Percentiles rank a stretch among this genome's conserved stretches.
These are phyloP conservation scores for Bombus ignitus DNA, from an alignment of 1,140 invertebrate genomes.

Conservation along the genomic window DNA sequence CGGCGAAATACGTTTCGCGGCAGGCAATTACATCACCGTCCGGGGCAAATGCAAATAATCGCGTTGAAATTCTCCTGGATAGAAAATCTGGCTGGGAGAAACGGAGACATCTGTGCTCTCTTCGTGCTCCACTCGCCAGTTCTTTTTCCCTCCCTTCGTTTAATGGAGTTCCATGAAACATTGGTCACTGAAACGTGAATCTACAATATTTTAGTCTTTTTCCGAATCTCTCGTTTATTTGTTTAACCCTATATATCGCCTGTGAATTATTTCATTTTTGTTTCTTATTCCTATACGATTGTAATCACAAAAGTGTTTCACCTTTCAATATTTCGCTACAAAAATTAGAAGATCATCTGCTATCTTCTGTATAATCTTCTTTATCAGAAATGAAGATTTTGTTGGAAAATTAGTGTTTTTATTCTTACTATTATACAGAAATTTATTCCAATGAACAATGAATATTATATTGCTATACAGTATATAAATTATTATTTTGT, in stretches of 20 bases:
- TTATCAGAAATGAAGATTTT: background rate
- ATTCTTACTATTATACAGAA: background rate
- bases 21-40: slow-evolving; percentile 20
- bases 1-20: slow-evolving; percentile 17
- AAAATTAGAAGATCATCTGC: too few species aligned
- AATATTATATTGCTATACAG: too few species aligned
- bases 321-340: too few species aligned
- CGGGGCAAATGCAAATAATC: slow-evolving; percentile 8
- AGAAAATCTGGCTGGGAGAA: background rate
- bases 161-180: background rate
- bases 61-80: background rate
- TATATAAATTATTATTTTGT: too few species aligned
- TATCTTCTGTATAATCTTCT: background rate
- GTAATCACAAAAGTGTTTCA: too few species aligned
- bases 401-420: background rate
- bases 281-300: background rate
- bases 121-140: background rate
- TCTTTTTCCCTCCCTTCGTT: background rate
- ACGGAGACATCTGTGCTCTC: background rate
- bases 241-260: background rate
- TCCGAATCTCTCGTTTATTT: background rate
- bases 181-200: background rate
- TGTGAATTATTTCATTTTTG: background rate
- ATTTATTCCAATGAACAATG: background rate
- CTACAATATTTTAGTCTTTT: background rate